phyloP scores from a whole-genome alignment of 1,140 invertebrate species.

The Drosophila nasuta region DNA sequence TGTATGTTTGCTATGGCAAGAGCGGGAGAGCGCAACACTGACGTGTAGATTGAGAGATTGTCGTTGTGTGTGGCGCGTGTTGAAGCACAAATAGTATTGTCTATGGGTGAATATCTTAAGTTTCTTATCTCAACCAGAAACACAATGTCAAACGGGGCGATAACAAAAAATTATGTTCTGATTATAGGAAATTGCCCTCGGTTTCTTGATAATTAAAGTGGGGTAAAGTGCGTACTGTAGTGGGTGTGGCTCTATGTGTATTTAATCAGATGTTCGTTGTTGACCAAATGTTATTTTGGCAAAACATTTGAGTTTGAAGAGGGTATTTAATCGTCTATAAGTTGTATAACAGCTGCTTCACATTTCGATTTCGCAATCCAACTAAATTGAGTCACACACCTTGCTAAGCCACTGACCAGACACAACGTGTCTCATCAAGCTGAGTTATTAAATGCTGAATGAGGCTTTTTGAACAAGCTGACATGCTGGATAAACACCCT shows the following conservation, averaged over 20 bases:
- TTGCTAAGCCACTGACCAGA: not conserved
- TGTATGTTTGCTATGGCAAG: not conserved
- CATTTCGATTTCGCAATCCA: constrained; percentile 1
- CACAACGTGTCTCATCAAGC: not conserved
- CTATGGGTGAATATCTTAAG: not conserved
- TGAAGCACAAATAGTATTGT: constrained; percentile 17
- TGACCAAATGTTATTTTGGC: too few relatives aligned
- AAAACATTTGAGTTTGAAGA: not conserved
- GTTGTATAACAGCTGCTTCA: not conserved
- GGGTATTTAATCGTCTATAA: not conserved
- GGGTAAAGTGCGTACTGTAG: not conserved
- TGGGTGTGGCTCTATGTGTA: not conserved
- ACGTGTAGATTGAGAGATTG: not conserved
- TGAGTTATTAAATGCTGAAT: not conserved
- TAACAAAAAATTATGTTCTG: constrained; percentile 3
- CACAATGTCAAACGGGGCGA: constrained; percentile 6
- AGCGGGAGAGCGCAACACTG: not conserved
- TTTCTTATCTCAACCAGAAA: constrained; percentile 11
- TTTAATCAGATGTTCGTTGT: not conserved
- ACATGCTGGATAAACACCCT: constrained; percentile 1
- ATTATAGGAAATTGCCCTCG: not conserved
- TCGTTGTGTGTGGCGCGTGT: constrained; percentile 14
- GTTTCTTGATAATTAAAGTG: constrained; percentile 12
- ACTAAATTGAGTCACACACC: not conserved
- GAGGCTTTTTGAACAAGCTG: not conserved